phyloP scores from a whole-genome alignment of 2,888 invertebrate genomes.

The Charanyca ferruginea region DNA sequence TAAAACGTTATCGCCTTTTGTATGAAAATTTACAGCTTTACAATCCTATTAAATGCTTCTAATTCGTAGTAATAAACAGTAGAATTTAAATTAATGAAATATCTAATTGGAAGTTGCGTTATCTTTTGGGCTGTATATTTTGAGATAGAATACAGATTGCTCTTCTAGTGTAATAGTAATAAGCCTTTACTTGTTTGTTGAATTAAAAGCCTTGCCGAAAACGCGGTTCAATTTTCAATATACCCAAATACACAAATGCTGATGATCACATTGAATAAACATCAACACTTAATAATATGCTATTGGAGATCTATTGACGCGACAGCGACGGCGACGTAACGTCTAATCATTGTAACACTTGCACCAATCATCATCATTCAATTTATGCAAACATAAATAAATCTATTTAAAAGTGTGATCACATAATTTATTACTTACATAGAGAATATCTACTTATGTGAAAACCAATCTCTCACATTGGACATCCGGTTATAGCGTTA shows the following conservation, averaged over 20 bases:
- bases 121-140: too few species aligned
- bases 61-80: too few species aligned
- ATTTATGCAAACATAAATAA: slow-evolving; percentile 28
- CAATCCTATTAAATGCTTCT: too few species aligned
- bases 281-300: slow-evolving; percentile 27
- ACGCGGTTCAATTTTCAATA: background rate
- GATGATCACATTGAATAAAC: slow-evolving; percentile 23
- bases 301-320: slow-evolving; percentile 21
- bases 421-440: slow-evolving; percentile 1
- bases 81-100: too few species aligned
- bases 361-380: slow-evolving; percentile 15
- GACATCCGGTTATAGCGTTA: slow-evolving; percentile 22
- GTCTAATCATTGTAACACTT: slow-evolving; percentile 27
- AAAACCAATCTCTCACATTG: slow-evolving; percentile 35
- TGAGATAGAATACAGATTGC: too few species aligned
- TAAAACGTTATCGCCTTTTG: too few species aligned
- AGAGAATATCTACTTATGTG: slow-evolving; percentile 21
- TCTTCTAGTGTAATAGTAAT: background rate
- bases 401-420: slow-evolving; percentile 44
- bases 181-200: background rate
- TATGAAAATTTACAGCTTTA: too few species aligned
- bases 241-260: background rate
- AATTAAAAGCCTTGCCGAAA: background rate
- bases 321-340: too few species aligned
- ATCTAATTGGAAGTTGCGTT: too few species aligned